Evolutionary conservation across 37 sponge, comb jelly and placozoan genomes (phyloP), one percentile per base, ranked within the genome.

Genomic region (Spongia lamella): DNA sequence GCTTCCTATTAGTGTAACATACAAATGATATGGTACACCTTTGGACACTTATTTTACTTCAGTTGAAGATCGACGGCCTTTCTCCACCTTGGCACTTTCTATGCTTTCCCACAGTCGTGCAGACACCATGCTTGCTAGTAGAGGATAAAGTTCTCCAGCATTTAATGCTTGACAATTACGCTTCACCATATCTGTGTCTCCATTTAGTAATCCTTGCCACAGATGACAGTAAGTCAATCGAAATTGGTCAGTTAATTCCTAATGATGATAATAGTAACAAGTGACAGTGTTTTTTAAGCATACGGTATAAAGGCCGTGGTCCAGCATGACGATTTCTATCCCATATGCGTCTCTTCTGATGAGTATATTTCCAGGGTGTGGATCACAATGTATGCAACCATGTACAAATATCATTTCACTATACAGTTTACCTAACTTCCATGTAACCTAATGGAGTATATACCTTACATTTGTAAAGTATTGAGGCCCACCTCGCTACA

Each of bases 361-460:
- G 35, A 96, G 83, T 20, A 96, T 83, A 69, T 96, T 96, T 40
- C 97, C 97, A 56, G 97, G 93, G 58, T 96, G 97, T 21, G 97
- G 97, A 69, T 96, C 97, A 79, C 97, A 92, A 82, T 96, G 97
- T 25, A 96, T 73, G 72, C 74, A 95, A 47, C 97, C 97, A 36
- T 73, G 75, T 6, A 66, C 39, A 66, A 92, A 96, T 19, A 96
- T 87, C 97, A 96, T 96, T 69, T 92, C 90, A 65, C 93, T 92
- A 79, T 89, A 96, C 59, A 96, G 62, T 72, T 68, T 66, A 13
- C 82, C 82, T 17, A 96, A 49, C 79, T 90, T 86, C 57, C 52
- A 67, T 1, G 86, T 64, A 14, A 88, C 72, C 88, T 88, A 31
- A 16, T 61, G 14, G 24, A 21, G 2, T 19, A n/a, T 13, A n/a